Percentiles rank a stretch among this genome's conserved stretches.
Conservation (phyloP, 2,797 vertebrate genomes). For the Phataginus tricuspis region DNA sequence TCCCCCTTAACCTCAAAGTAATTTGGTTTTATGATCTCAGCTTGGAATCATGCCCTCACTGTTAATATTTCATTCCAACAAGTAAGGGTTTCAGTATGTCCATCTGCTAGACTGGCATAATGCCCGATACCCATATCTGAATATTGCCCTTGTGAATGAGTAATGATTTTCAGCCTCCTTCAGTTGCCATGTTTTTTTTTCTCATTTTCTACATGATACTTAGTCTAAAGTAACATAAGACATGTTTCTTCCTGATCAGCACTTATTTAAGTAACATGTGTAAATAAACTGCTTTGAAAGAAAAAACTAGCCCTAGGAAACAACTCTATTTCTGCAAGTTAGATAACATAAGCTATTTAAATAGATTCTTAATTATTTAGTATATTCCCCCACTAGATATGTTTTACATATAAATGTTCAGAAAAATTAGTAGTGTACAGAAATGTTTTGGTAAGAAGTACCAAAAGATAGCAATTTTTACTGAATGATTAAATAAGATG, state of each 20-base stretch:
- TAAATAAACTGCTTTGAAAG: background rate
- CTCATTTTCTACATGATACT: background rate
- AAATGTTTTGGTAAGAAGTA: background rate
- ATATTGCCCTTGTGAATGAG: conserved; percentile 60
- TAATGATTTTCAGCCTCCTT: background rate
- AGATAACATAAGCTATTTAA: conserved; percentile 8
- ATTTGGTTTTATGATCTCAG: conserved; percentile 81
- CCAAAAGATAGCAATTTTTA: background rate
- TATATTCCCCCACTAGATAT: background rate
- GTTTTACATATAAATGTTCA: background rate
- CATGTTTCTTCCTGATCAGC: background rate
- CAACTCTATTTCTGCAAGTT: background rate
- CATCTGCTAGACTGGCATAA: conserved; percentile 78
- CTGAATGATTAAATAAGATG: conserved; percentile 28
- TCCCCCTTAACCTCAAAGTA: conserved; percentile 82
- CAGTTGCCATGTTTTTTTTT: background rate
- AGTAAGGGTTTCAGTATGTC: conserved; percentile 76
- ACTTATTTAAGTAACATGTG: background rate
- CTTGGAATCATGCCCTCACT: conserved; percentile 80
- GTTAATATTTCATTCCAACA: conserved; percentile 82
- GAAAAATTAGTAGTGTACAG: background rate
- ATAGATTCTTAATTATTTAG: conserved; percentile 7
- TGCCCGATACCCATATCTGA: conserved; percentile 73
- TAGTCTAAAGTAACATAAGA: background rate
- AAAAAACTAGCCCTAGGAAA: background rate